Evolutionary conservation across 2,113 vertebrate species (phyloP).

Genomic region (Terrapene triunguis): DNA sequence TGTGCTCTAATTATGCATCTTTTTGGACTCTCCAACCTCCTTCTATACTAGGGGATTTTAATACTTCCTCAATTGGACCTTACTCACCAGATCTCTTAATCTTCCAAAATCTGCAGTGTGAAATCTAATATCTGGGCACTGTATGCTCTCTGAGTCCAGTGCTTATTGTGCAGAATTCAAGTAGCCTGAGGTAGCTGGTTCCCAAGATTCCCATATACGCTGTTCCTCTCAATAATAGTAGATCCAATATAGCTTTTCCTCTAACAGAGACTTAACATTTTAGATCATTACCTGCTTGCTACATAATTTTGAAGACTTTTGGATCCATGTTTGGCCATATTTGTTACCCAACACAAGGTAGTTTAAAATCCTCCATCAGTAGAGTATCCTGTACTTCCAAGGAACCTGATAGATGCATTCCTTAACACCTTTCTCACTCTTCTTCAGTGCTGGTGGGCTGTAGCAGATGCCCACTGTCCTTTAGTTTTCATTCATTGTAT

Average conservation of each 20-base stretch:
- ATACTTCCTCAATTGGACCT: no score
- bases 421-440: not conserved
- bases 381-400: not conserved
- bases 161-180: no score
- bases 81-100: no score
- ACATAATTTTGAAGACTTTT: not conserved
- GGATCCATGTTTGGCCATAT: not conserved
- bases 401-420: not conserved
- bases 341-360: not conserved
- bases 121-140: no score
- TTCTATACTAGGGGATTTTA: no score
- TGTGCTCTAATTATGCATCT: no score
- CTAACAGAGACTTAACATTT: not conserved
- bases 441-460: not conserved
- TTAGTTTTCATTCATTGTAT: not conserved
- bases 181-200: no score
- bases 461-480: not conserved
- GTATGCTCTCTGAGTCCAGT: no score
- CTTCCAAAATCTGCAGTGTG: no score
- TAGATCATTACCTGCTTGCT: not conserved
- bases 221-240: no score
- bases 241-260: not conserved
- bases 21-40: no score
- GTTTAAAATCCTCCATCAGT: not conserved
- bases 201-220: no score